Evolutionary conservation across 1,140 invertebrate genomes (phyloP).

Genomic region (Lasioglossum baleicum): DNA sequence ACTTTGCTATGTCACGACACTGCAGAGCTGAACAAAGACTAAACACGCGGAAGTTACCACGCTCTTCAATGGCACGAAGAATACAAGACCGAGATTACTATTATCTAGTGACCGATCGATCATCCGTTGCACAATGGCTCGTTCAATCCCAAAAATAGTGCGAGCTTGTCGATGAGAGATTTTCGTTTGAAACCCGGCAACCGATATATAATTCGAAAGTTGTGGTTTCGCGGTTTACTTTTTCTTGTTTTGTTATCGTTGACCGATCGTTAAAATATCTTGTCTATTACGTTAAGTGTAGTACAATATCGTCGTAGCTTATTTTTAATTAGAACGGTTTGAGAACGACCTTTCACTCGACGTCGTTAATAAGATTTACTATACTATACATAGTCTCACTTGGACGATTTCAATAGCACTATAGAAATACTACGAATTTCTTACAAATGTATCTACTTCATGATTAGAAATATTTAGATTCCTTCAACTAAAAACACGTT

Average conservation of each 20-base stretch:
- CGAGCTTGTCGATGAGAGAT: not conserved
- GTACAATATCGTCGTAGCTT: slow-evolving; percentile 30
- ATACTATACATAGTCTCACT: slow-evolving; percentile 44
- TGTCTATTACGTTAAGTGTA: slow-evolving; percentile 21
- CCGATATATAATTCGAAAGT: not conserved
- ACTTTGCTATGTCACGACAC: slow-evolving; percentile 77
- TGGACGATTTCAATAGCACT: slow-evolving; percentile 42
- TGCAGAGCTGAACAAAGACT: slow-evolving; percentile 77
- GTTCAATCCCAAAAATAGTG: not conserved
- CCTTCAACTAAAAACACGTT: slow-evolving; percentile 7
- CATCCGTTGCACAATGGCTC: not conserved
- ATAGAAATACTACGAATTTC: slow-evolving; percentile 26
- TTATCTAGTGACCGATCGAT: slow-evolving; percentile 22
- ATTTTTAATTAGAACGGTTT: slow-evolving; percentile 45
- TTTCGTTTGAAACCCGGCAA: not conserved
- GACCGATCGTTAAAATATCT: slow-evolving; percentile 24
- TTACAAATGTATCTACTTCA: slow-evolving; percentile 9
- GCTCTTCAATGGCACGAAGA: slow-evolving; percentile 79
- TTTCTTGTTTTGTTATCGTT: not conserved
- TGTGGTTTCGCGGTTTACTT: not conserved
- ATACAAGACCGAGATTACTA: slow-evolving; percentile 40
- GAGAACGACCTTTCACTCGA: slow-evolving; percentile 9
- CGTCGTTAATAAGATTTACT: slow-evolving; percentile 27
- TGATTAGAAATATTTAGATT: slow-evolving; percentile 17
- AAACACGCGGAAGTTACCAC: slow-evolving; percentile 77